phyloP scores from a whole-genome alignment of 2,888 invertebrate species.

The Leucania comma region DNA sequence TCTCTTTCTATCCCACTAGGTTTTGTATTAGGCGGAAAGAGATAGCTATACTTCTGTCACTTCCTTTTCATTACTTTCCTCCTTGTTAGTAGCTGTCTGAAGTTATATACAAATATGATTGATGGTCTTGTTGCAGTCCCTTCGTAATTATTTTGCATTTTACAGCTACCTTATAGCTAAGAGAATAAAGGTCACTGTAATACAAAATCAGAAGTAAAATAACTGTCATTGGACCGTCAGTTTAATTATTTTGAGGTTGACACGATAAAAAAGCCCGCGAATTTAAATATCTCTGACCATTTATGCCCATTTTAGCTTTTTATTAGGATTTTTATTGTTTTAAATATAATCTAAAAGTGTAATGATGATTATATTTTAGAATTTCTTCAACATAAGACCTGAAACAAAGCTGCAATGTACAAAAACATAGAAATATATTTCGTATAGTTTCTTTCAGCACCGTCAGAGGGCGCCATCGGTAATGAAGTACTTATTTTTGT shows the following conservation, averaged over 20 bases:
- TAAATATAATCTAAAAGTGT: neutral
- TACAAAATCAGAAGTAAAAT: neutral
- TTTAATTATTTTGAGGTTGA: neutral
- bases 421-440: neutral
- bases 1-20: neutral
- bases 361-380: neutral
- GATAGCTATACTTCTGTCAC: neutral
- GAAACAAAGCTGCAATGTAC: neutral
- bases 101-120: constrained; percentile 2
- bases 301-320: neutral
- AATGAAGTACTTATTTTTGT: neutral
- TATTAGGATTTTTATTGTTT: neutral
- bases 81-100: neutral
- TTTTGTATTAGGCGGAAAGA: neutral
- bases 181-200: neutral
- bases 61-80: neutral
- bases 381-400: neutral
- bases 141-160: neutral
- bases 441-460: neutral
- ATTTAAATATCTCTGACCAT: neutral
- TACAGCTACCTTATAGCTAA: neutral
- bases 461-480: neutral
- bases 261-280: neutral
- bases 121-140: neutral
- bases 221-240: neutral